A percentile compares a stretch with the other conserved stretches of the same genome.
phyloP scores from a whole-genome alignment of 1,140 invertebrate species.

The Vanessa atalanta region DNA sequence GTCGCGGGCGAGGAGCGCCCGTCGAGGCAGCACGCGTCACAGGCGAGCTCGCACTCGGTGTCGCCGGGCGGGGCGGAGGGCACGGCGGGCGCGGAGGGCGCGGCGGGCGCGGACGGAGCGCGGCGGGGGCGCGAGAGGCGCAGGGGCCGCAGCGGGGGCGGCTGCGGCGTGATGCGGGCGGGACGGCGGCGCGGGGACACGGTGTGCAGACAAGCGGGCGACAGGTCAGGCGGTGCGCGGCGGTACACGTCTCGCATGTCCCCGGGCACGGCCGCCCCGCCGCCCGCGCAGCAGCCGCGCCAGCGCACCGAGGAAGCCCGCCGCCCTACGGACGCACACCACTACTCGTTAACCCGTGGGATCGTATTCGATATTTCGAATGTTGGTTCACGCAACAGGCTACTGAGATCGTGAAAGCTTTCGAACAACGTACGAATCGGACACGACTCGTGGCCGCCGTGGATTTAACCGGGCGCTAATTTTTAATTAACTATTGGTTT shows the following conservation, averaged over 20 bases:
- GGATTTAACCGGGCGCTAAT: too few species aligned
- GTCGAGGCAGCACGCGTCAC: conserved; percentile 80
- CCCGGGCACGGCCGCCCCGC: conserved; percentile 49
- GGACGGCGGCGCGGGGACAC: conserved; percentile 70
- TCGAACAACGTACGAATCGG: too few species aligned
- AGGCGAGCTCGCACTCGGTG: conserved; percentile 82
- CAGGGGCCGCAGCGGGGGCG: conserved; percentile 64
- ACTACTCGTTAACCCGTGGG: neutral
- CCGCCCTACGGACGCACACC: conserved; percentile 44
- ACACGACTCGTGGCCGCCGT: too few species aligned
- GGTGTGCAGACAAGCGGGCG: conserved; percentile 78
- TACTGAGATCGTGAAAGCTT: too few species aligned
- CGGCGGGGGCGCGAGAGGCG: conserved; percentile 52
- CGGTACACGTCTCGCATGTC: conserved; percentile 70
- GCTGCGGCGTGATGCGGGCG: conserved; percentile 53
- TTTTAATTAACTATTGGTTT: too few species aligned
- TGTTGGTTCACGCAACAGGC: too few species aligned
- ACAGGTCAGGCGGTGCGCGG: conserved; percentile 69
- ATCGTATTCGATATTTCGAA: too few species aligned
- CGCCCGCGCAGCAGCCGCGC: conserved; percentile 66
- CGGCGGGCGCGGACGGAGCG: conserved; percentile 65
- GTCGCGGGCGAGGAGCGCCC: conserved; percentile 81
- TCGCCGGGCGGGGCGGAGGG: conserved; percentile 29
- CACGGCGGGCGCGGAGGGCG: conserved; percentile 51
- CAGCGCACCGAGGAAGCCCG: conserved; percentile 66